phyloP scores from a whole-genome alignment of 1,140 invertebrate genomes.

The Papilio polyxenes region DNA sequence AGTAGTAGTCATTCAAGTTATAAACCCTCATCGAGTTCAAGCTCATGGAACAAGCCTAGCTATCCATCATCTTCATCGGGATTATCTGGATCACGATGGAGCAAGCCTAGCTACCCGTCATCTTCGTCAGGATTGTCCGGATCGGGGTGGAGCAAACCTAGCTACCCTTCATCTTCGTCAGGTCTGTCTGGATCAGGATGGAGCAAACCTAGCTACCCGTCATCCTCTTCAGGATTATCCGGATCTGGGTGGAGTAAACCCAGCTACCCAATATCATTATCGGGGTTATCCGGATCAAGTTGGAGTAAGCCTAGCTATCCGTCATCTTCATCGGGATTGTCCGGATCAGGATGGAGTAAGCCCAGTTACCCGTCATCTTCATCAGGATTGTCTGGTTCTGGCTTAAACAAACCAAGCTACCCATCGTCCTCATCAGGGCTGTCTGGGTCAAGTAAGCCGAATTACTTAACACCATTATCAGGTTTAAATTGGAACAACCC shows the following conservation, averaged over 20 bases:
- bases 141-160: slow-evolving; percentile 27
- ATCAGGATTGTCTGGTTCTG: slow-evolving; percentile 25
- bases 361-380: slow-evolving; percentile 29
- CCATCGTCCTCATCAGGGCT: slow-evolving; percentile 36
- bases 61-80: slow-evolving; percentile 49
- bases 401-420: slow-evolving; percentile 21
- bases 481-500: slow-evolving; percentile 41
- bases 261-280: slow-evolving; percentile 43
- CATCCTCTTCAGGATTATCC: slow-evolving; percentile 46
- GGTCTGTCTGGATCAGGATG: slow-evolving; percentile 40
- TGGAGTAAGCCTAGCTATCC: slow-evolving; percentile 32
- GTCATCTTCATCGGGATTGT: slow-evolving; percentile 33
- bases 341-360: not conserved
- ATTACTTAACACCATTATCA: slow-evolving; percentile 31
- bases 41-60: slow-evolving; percentile 39
- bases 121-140: slow-evolving; percentile 29
- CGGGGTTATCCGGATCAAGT: slow-evolving; percentile 30
- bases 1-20: slow-evolving; percentile 36
- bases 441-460: slow-evolving; percentile 38
- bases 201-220: slow-evolving; percentile 31
- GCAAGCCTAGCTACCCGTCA: slow-evolving; percentile 36
- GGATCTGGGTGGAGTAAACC: slow-evolving; percentile 42
- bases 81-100: slow-evolving; percentile 46
- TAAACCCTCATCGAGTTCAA: slow-evolving; percentile 42
- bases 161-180: slow-evolving; percentile 41